Conservation (phyloP, 1,140 invertebrate genomes). For the Drosophila quadrilineata region DNA sequence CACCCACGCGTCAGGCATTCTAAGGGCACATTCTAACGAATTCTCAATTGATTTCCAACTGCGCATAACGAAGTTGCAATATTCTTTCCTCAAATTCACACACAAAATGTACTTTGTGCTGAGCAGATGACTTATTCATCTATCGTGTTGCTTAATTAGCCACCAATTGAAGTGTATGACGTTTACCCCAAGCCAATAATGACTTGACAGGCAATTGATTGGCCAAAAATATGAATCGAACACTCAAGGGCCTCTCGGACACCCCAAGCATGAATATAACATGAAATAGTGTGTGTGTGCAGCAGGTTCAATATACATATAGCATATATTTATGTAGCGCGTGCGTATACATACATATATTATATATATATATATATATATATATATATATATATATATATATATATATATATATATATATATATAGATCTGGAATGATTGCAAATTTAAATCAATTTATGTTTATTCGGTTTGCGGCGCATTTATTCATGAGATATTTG, state of each 20-base stretch:
- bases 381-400: background rate
- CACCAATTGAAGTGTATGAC: constrained; percentile 58
- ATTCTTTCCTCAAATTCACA: too few relatives aligned
- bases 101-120: too few relatives aligned
- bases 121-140: too few relatives aligned
- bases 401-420: background rate
- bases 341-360: background rate
- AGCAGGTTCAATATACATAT: too few relatives aligned
- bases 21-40: background rate
- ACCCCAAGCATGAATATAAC: background rate
- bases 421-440: constrained; percentile 19
- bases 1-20: background rate
- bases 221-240: constrained; percentile 58
- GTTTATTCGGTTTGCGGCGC: constrained; percentile 52
- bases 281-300: too few relatives aligned
- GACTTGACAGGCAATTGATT: constrained; percentile 59
- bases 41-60: constrained; percentile 30
- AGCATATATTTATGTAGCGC: too few relatives aligned
- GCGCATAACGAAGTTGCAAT: constrained; percentile 30
- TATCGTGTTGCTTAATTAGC: constrained; percentile 41
- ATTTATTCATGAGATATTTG: constrained; percentile 61
- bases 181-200: constrained; percentile 27
- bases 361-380: background rate
- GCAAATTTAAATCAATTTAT: constrained; percentile 72
- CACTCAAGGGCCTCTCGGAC: constrained; percentile 28